Conservation (phyloP, 2,797 vertebrate species). For the Eutrigla gurnardus region DNA sequence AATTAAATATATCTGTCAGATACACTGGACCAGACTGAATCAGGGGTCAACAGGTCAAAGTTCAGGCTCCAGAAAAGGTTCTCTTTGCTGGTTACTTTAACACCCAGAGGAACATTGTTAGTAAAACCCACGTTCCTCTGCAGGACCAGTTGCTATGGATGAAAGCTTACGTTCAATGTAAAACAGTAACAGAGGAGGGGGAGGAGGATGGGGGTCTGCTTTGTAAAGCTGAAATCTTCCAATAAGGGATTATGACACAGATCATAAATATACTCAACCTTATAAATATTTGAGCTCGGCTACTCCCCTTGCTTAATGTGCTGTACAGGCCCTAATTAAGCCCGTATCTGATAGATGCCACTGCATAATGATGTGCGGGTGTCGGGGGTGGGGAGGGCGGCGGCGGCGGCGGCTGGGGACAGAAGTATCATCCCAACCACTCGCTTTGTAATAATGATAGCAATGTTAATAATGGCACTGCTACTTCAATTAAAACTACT, state of each 20-base stretch:
- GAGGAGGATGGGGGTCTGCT: slow-evolving; percentile 37
- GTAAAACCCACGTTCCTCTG: too few species aligned
- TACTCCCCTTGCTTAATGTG: slow-evolving; percentile 86
- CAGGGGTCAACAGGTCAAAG: slow-evolving; percentile 66
- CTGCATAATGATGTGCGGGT: slow-evolving; percentile 83
- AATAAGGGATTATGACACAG: slow-evolving; percentile 83
- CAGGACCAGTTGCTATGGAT: neutral
- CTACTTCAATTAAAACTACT: slow-evolving; percentile 79
- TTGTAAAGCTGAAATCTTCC: slow-evolving; percentile 73
- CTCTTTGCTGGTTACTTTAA: slow-evolving; percentile 17
- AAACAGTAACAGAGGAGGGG: neutral
- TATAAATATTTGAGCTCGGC: slow-evolving; percentile 88
- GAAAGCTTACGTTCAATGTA: neutral
- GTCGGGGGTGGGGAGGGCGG: slow-evolving; percentile 59
- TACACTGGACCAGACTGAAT: neutral
- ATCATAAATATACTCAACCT: slow-evolving; percentile 88
- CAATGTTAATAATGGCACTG: slow-evolving; percentile 74
- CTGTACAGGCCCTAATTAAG: slow-evolving; percentile 87
- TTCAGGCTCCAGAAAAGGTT: slow-evolving; percentile 9
- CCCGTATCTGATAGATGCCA: slow-evolving; percentile 86
- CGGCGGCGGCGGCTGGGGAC: slow-evolving; percentile 54
- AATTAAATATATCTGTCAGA: slow-evolving; percentile 41
- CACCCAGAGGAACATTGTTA: neutral
- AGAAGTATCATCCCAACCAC: slow-evolving; percentile 69
- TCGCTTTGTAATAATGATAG: slow-evolving; percentile 79